These are phyloP conservation scores for Probosciger aterrimus DNA, from an alignment of 2,113 vertebrate species.

Conservation along the genomic window DNA sequence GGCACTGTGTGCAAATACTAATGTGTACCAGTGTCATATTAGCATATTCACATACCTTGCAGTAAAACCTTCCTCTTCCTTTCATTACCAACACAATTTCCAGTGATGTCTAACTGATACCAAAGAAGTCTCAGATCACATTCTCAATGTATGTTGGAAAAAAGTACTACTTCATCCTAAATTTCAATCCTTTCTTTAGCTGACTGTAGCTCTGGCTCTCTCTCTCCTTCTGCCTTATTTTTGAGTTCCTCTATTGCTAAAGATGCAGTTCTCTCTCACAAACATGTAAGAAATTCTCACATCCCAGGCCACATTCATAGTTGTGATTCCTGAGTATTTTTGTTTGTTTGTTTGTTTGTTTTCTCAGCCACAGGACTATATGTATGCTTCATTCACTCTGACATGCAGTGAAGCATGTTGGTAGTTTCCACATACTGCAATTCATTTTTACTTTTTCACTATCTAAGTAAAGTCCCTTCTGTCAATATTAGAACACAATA, in stretches of 20 bases:
- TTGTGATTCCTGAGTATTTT: not conserved
- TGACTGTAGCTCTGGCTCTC: not conserved
- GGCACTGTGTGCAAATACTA: not conserved
- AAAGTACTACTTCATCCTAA: not conserved
- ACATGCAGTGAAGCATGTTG: not conserved
- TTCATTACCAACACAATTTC: not conserved
- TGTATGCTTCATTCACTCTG: not conserved
- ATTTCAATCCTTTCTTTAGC: not conserved
- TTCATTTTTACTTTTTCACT: conserved; percentile 5
- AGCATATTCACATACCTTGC: not conserved
- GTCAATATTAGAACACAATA: not conserved
- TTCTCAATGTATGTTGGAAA: not conserved
- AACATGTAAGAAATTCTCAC: not conserved
- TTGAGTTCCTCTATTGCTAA: not conserved
- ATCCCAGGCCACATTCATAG: not conserved
- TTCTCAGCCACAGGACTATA: not conserved
- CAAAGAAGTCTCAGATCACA: not conserved
- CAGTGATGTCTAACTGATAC: not conserved
- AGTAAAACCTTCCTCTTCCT: not conserved
- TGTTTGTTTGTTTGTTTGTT: not conserved
- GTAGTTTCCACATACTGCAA: not conserved
- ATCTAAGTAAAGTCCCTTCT: not conserved
- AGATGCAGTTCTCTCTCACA: not conserved
- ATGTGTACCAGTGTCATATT: not conserved
- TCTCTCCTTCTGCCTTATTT: not conserved